phyloP scores from a whole-genome alignment of 2,113 vertebrate species.

The Baryphthengus martii region DNA sequence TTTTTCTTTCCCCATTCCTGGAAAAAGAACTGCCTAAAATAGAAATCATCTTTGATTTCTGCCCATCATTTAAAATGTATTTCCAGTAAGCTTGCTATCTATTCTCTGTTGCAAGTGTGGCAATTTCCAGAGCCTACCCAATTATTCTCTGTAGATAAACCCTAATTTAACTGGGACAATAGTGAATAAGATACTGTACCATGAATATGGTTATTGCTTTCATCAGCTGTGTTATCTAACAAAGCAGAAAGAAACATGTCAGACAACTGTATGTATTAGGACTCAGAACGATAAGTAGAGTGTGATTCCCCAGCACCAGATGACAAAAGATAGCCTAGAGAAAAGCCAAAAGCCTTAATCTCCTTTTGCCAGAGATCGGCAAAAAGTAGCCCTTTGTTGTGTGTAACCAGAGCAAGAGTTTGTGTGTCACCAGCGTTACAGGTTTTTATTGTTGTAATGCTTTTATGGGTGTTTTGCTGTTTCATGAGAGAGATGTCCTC shows the following conservation, averaged over 20 bases:
- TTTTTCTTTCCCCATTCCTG: neutral
- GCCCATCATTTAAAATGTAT: neutral
- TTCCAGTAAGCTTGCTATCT: neutral
- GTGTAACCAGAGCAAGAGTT: neutral
- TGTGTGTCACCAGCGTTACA: neutral
- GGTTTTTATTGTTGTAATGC: neutral
- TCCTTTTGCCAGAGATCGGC: neutral
- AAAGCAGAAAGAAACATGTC: neutral
- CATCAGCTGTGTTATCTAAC: slow-evolving; percentile 4
- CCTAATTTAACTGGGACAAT: neutral
- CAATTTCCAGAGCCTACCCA: neutral
- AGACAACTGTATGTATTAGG: neutral
- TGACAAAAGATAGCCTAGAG: neutral
- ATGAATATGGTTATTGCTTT: neutral
- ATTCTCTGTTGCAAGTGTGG: neutral
- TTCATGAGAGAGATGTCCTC: neutral
- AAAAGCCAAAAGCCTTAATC: neutral
- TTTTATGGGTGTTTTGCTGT: neutral
- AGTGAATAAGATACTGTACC: neutral
- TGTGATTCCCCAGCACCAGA: neutral
- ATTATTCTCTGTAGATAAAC: neutral
- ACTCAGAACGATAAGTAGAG: neutral
- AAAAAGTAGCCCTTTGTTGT: neutral
- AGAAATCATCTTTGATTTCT: neutral
- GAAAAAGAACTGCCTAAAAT: neutral